A percentile compares a stretch with the other conserved stretches of the same genome.
phyloP scores from a whole-genome alignment of 30 jellyfish, hydroid and myxozoan genomes.

The Turritopsis dohrnii region DNA sequence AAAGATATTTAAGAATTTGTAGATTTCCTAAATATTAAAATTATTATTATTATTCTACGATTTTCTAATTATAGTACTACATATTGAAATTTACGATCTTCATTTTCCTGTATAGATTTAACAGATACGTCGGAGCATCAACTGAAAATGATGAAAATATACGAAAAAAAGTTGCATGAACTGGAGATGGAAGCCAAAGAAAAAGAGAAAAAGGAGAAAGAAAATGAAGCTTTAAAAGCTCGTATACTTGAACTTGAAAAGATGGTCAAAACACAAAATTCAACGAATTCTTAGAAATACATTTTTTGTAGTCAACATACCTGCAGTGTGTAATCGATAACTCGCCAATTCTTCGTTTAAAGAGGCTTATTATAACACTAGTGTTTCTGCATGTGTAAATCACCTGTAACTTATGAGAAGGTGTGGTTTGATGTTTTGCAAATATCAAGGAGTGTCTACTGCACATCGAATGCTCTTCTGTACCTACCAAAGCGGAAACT shows the following conservation, averaged over 20 bases:
- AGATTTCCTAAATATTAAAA: too few species aligned
- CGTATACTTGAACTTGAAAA: constrained; percentile 32
- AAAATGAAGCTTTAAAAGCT: constrained; percentile 29
- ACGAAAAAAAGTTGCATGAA: neutral
- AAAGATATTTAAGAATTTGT: too few species aligned
- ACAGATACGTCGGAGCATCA: neutral
- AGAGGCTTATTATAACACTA: neutral
- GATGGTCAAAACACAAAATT: constrained; percentile 11
- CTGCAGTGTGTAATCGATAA: neutral
- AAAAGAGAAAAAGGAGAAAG: constrained; percentile 19
- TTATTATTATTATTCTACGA: neutral
- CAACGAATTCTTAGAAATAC: neutral
- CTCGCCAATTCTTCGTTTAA: neutral
- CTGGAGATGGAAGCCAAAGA: constrained; percentile 13
- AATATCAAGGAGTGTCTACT: too few species aligned
- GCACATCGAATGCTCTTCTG: too few species aligned
- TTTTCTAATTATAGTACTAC: neutral
- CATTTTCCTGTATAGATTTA: neutral
- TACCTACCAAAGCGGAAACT: too few species aligned
- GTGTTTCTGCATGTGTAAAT: too few species aligned
- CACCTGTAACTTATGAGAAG: too few species aligned
- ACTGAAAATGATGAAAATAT: neutral
- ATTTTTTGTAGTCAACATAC: neutral
- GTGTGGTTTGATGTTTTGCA: too few species aligned
- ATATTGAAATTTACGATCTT: neutral